Evolutionary conservation across 2,113 vertebrate species (phyloP).

Genomic region (Leucosticte australis): DNA sequence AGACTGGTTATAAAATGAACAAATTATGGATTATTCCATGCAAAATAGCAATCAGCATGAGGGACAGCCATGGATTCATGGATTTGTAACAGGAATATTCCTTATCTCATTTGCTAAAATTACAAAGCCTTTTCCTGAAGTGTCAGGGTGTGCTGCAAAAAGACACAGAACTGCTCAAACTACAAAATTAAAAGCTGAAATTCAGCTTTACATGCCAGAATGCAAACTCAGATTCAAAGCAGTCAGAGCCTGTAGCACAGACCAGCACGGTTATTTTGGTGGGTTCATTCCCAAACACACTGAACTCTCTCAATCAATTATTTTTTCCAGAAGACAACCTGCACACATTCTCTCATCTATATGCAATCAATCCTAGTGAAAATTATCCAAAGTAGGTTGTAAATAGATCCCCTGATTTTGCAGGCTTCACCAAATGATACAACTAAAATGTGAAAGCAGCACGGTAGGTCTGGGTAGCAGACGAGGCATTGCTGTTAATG

Average conservation of each 20-base stretch:
- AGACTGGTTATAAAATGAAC: not conserved
- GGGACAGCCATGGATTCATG: not conserved
- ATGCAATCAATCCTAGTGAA: not conserved
- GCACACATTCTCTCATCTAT: not conserved
- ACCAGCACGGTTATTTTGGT: not conserved
- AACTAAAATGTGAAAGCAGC: not conserved
- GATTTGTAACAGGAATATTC: not conserved
- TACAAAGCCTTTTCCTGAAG: slow-evolving; percentile 4
- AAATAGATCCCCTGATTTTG: slow-evolving; percentile 13
- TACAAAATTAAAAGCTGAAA: not conserved
- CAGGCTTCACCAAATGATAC: not conserved
- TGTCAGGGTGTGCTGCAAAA: slow-evolving; percentile 27
- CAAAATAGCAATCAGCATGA: not conserved
- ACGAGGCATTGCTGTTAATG: slow-evolving; percentile 6
- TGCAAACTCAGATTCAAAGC: not conserved
- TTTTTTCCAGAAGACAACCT: not conserved
- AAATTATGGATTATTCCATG: not conserved
- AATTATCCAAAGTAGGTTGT: not conserved
- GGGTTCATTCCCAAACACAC: not conserved
- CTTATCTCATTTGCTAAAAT: slow-evolving; percentile 1
- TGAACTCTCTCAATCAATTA: not conserved
- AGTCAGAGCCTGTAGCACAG: not conserved
- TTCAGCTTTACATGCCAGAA: not conserved
- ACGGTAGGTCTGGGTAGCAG: not conserved
- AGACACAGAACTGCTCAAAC: not conserved